A percentile compares a stretch with the other conserved stretches of the same genome.
Evolutionary conservation across 2,797 vertebrate species (phyloP).

Genomic region (Astyanax mexicanus): DNA sequence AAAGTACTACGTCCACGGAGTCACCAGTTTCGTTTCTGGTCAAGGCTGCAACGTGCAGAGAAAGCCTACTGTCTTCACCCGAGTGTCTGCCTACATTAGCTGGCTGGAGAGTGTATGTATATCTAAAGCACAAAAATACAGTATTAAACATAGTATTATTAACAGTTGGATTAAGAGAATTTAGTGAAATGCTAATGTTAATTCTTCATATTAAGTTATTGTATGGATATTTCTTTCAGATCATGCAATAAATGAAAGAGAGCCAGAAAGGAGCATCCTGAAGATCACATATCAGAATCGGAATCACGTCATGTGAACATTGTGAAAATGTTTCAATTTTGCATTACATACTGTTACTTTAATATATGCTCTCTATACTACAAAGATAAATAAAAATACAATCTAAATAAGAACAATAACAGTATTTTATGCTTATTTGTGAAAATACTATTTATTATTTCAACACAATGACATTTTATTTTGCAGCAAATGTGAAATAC

Average conservation of each 20-base stretch:
- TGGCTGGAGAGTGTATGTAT: constrained; percentile 85
- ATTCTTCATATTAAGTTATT: neutral
- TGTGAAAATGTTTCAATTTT: neutral
- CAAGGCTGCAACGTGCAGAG: constrained; percentile 79
- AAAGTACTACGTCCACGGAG: constrained; percentile 81
- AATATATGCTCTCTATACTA: no score
- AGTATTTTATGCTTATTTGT: neutral
- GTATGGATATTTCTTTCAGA: neutral
- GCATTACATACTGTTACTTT: no score
- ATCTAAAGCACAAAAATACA: neutral
- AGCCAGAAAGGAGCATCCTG: neutral
- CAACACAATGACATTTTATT: neutral
- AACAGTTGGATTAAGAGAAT: neutral
- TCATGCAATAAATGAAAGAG: neutral
- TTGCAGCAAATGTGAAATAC: neutral
- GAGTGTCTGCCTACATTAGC: constrained; percentile 80
- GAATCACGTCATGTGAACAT: no score
- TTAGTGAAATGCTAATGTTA: neutral
- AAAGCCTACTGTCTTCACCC: constrained; percentile 83
- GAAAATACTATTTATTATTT: neutral
- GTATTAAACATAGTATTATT: neutral
- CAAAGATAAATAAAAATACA: neutral
- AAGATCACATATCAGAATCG: neutral
- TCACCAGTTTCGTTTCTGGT: constrained; percentile 89
- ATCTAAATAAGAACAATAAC: neutral